phyloP scores from a whole-genome alignment of 2,113 vertebrate genomes.

The Zosterops pallidus region DNA sequence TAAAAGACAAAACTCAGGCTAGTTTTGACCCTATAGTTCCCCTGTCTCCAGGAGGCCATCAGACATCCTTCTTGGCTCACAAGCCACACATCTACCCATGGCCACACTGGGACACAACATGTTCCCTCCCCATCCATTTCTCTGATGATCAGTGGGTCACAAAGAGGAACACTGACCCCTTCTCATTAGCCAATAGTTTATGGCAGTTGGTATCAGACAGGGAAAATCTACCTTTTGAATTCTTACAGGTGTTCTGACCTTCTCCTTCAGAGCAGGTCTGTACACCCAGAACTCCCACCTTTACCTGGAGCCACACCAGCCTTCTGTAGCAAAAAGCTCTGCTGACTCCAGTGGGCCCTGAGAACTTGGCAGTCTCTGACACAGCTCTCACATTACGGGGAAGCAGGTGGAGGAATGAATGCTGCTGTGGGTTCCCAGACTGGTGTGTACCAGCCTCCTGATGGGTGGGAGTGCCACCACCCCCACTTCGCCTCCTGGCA shows the following conservation, averaged over 20 bases:
- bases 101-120: accelerated
- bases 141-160: not conserved
- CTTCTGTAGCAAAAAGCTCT: not conserved
- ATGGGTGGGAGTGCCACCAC: not conserved
- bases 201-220: not conserved
- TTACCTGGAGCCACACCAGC: not conserved
- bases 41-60: not conserved
- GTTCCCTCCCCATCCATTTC: not conserved
- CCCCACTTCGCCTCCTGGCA: not conserved
- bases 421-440: not conserved
- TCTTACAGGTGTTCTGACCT: not conserved
- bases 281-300: not conserved
- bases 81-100: not conserved
- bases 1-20: not conserved
- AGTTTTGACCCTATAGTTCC: not conserved
- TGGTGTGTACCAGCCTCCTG: accelerated
- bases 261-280: not conserved
- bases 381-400: not conserved
- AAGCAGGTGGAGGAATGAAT: not conserved
- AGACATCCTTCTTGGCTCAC: too few species aligned
- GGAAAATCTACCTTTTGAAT: not conserved
- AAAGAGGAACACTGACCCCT: not conserved
- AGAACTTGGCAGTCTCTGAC: not conserved
- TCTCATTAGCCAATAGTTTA: not conserved
- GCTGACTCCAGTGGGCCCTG: not conserved